A percentile compares a stretch with the other conserved stretches of the same genome.
Conservation (phyloP, 1,140 invertebrate species). For the Bombus terrestris region DNA sequence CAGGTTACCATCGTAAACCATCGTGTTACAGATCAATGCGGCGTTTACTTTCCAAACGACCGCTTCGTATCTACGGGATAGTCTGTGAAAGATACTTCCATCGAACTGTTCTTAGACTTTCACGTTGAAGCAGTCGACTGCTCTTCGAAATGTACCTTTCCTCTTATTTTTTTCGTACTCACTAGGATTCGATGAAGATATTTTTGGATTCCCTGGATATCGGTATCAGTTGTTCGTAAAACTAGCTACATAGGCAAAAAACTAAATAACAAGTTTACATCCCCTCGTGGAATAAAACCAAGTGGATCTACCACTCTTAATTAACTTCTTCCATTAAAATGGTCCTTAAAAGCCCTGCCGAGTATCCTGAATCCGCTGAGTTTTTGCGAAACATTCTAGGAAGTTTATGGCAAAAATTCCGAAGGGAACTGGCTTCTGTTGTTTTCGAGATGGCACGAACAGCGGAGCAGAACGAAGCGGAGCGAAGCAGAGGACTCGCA, state of each 20-base stretch:
- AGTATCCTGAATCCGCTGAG: not conserved
- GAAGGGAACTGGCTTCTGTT: not conserved
- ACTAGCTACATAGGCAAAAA: not conserved
- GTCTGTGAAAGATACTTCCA: not conserved
- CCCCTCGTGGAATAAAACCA: not conserved
- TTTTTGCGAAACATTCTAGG: not conserved
- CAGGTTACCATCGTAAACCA: not conserved
- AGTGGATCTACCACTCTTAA: not conserved
- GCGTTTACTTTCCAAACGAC: not conserved
- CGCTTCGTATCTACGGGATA: not conserved
- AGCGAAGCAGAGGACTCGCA: not conserved
- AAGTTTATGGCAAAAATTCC: conserved; percentile 10
- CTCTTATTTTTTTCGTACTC: not conserved
- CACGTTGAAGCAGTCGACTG: not conserved
- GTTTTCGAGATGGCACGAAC: not conserved
- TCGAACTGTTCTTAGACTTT: not conserved
- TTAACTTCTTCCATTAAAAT: not conserved
- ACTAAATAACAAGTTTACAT: no score
- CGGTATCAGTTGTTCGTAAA: not conserved
- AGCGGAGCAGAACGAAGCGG: not conserved
- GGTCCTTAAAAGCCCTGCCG: not conserved
- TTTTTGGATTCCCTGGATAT: not conserved
- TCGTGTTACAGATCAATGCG: not conserved
- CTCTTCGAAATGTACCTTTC: no score
- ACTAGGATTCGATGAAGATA: not conserved